Percentiles rank a stretch among this genome's conserved stretches.
Conservation (phyloP, 1,140 invertebrate genomes). For the Saccostrea glomerata region DNA sequence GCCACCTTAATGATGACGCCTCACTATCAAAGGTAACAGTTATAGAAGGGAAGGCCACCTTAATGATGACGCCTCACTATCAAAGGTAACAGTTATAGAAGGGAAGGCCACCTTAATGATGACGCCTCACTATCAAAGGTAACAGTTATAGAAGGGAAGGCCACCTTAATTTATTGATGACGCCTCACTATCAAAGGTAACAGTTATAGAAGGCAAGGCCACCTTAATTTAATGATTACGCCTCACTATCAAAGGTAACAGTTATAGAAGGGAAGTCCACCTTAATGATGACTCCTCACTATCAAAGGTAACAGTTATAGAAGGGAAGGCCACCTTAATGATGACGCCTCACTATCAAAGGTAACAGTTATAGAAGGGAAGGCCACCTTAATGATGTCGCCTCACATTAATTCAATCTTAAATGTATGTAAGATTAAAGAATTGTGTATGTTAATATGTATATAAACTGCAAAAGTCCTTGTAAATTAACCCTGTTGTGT, state of each 20-base stretch:
- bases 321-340: constrained; percentile 79
- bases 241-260: constrained; percentile 63
- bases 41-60: constrained; percentile 78
- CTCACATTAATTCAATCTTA: too few species aligned
- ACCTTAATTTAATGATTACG: too few species aligned
- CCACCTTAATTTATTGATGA: background rate
- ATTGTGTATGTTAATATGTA: background rate
- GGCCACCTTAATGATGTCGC: constrained; percentile 78
- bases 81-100: constrained; percentile 78
- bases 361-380: constrained; percentile 69
- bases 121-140: background rate
- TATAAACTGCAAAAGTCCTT: background rate
- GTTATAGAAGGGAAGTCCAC: constrained; percentile 79
- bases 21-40: constrained; percentile 78
- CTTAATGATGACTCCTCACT: constrained; percentile 77
- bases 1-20: constrained; percentile 75
- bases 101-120: constrained; percentile 57
- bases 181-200: background rate
- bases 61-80: constrained; percentile 71
- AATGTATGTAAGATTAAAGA: too few species aligned
- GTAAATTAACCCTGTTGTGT: background rate
- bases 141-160: background rate
- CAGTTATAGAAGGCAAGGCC: background rate
- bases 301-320: constrained; percentile 77
- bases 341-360: constrained; percentile 74